Evolutionary conservation across 1,140 invertebrate genomes (phyloP), one percentile per base, ranked within the genome.

Genomic region (Bicyclus anynana): DNA sequence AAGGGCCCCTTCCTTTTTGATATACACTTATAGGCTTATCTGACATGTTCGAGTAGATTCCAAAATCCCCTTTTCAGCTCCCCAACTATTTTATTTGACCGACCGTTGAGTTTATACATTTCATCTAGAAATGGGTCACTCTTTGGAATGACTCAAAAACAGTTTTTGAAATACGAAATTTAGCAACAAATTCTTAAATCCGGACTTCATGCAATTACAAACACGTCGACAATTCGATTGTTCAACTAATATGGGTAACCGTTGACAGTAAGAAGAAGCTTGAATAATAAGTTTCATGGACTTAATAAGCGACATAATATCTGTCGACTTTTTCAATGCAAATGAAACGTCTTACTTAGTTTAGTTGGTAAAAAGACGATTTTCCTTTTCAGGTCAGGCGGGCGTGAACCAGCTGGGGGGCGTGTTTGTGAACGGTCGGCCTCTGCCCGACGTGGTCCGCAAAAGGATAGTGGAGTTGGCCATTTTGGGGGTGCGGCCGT

Each of bases 391-490:
- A 97, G 96, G 95, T 83, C 96, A 97, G 91, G 96, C 96, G 5
- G 97, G 97, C 60, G 96, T 99, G 12, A 99, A 99, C 90, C 97
- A 99, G 90, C 88, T 98, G 67, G 97, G 97, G 29, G 97, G 97
- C 23, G 96, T 98, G 26, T 99, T 99, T 82, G 97, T 99, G 2
- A 99, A 99, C 82, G 97, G 97, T 0, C 91, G 97, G 5, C 97
- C 97, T 1, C 89, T 99, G 29, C 97, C 97, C 13, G 96, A 98
- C 81, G 96, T 95, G 71, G 96, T 98, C n/a, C 91, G 97, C 47
- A 93, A 96, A 61, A 91, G 96, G 59, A 99, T 99, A 69, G 97
- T 99, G 0, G 97, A 99, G 78, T 89, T 99, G 72, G 97, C 97
- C 13, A 89, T 98, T 53, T 92, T 97, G 77, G 95, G 95, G 5